Evolutionary conservation across 2,888 invertebrate genomes (phyloP), one percentile per base, ranked within the genome.

Genomic region (Zaprionus bogoriensis): DNA sequence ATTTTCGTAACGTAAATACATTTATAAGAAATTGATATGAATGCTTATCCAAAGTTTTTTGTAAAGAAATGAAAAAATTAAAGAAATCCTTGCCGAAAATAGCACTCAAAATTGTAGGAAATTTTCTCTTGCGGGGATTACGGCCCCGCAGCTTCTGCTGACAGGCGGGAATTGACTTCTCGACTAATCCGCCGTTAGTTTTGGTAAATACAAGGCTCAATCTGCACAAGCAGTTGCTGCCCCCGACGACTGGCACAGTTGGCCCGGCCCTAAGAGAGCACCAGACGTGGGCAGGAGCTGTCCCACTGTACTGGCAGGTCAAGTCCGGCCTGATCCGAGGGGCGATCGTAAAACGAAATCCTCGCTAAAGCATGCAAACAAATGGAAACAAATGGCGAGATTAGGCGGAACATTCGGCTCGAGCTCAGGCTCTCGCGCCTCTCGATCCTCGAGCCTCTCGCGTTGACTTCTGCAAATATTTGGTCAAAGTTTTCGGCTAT

Each of bases 381-480:
- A 86, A 83, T 67, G 70, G 65, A 42, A 58, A 63, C 79, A 85
- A 82, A 76, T 38, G 44, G 61, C 48, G 22, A 70, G 85, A 87
- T 81, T 82, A 84, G 55, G 53, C 19, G 50, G 50, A 73, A 68
- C 64, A 64, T 82, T 68, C 59, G 76, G 77, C 66, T 78, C 23
- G 28, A 10, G 17, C 55, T 23, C 38, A 17, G 38, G 5, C 22
- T 20, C 14, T 36, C 32, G 32, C 32, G 32, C 32, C 32, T 5
- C 14, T 17, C n/a, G 27, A 47, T 41, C 41, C 30, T 30, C 12
- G 59, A 66, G 54, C 58, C 44, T n/a, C 9, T n/a, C 9, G 60
- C 53, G 70, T 89, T 89, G 86, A 87, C 87, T 89, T 87, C 81
- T 85, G 75, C 80, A 88, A 89, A 89, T 88, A 88, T 89, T 89